Percentiles rank a stretch among this genome's conserved stretches.
Evolutionary conservation across 1,140 invertebrate genomes (phyloP).

Genomic region (Euura lappo): DNA sequence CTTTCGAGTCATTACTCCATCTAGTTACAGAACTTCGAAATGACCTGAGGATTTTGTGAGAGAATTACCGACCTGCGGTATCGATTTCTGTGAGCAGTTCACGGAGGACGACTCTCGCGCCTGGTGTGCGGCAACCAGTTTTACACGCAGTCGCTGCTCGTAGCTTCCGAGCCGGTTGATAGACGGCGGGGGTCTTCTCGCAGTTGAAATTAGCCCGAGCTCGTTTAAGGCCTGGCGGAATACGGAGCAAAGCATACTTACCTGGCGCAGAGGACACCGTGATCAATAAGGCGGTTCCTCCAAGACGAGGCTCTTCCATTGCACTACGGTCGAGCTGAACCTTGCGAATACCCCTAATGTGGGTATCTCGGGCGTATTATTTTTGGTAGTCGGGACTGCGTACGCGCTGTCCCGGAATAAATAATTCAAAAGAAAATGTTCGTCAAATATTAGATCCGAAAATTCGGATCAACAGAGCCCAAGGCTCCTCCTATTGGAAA

Average conservation of each 20-base stretch:
- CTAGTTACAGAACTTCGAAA: too few relatives aligned
- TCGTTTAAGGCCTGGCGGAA: not conserved
- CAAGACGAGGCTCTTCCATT: slow-evolving; percentile 69
- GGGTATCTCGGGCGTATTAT: slow-evolving; percentile 73
- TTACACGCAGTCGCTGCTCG: too few relatives aligned
- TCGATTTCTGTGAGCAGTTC: too few relatives aligned
- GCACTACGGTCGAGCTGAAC: slow-evolving; percentile 66
- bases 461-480: too few relatives aligned
- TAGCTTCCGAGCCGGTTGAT: too few relatives aligned
- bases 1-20: too few relatives aligned
- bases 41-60: too few relatives aligned
- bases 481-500: too few relatives aligned
- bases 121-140: too few relatives aligned
- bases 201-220: not conserved
- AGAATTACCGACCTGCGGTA: too few relatives aligned
- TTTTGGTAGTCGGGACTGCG: slow-evolving; percentile 73
- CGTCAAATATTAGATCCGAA: too few relatives aligned
- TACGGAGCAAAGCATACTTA: slow-evolving; percentile 48
- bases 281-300: slow-evolving; percentile 72
- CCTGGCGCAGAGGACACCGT: slow-evolving; percentile 67
- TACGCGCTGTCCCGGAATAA: slow-evolving; percentile 59
- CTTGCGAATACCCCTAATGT: slow-evolving; percentile 70
- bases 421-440: slow-evolving; percentile 30
- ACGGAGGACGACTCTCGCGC: too few relatives aligned
- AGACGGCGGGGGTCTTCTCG: not conserved